Evolutionary conservation across 2,113 vertebrate genomes (phyloP).

Genomic region (Prionailurus bengalensis): DNA sequence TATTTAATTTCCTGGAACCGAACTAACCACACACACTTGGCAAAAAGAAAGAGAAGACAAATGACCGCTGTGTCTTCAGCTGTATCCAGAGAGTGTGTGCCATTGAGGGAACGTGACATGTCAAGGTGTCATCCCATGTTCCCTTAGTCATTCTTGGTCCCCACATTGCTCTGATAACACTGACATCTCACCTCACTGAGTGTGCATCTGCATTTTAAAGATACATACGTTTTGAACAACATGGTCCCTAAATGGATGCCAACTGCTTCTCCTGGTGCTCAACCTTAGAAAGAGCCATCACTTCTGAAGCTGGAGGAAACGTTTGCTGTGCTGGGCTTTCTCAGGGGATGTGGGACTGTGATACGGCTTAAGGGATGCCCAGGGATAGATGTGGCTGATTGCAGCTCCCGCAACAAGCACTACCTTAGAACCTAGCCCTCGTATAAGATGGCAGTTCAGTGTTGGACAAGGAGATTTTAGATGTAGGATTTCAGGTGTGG

Average conservation of each 20-base stretch:
- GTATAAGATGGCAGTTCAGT: neutral
- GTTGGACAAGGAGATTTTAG: neutral
- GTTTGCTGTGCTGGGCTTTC: neutral
- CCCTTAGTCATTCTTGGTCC: neutral
- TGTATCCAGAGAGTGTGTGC: neutral
- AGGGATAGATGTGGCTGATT: neutral
- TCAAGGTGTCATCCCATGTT: neutral
- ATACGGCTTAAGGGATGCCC: neutral
- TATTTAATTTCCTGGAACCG: neutral
- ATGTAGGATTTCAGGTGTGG: neutral
- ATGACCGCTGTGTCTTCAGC: neutral
- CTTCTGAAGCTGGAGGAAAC: neutral
- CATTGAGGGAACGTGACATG: neutral
- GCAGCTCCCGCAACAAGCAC: neutral
- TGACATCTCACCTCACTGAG: neutral
- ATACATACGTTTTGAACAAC: neutral
- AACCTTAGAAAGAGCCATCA: neutral
- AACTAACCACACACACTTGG: neutral
- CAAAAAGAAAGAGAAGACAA: neutral
- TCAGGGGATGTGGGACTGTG: neutral
- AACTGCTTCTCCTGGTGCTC: neutral
- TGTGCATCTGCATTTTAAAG: neutral
- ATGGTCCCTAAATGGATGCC: neutral
- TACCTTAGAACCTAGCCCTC: neutral
- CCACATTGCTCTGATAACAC: neutral